Conservation (phyloP, 2,113 vertebrate species). For the Leuciscus idus region DNA sequence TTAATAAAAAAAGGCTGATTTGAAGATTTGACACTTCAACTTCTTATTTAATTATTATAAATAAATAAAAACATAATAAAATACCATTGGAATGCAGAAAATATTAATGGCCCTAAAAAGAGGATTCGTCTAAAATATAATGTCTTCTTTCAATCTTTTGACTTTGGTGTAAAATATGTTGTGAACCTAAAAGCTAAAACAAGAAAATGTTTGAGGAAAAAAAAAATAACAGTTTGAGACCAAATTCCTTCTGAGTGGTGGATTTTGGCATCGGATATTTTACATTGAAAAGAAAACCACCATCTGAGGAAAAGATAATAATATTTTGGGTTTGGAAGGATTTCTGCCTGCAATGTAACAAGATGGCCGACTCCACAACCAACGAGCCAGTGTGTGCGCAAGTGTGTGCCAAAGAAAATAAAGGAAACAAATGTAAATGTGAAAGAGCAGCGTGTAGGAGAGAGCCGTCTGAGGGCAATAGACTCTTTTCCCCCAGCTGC, state of each 20-base stretch:
- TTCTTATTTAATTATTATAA: too few species aligned
- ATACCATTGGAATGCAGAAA: neutral
- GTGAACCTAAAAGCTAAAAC: neutral
- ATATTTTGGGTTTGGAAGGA: neutral
- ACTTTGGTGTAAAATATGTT: neutral
- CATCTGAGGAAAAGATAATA: conserved; percentile 15
- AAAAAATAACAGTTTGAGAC: neutral
- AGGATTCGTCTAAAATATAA: neutral
- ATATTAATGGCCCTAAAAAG: neutral
- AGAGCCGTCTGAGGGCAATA: neutral
- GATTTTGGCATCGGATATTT: neutral
- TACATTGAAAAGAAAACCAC: neutral
- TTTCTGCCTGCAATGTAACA: conserved; percentile 44
- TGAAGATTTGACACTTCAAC: too few species aligned
- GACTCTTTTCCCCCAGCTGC: conserved; percentile 28
- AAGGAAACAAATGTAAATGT: conserved; percentile 13
- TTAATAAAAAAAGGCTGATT: neutral
- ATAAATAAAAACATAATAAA: neutral
- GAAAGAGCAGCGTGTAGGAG: neutral
- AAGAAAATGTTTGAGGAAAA: neutral
- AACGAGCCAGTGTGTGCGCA: conserved; percentile 40
- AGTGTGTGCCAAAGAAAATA: conserved; percentile 9
- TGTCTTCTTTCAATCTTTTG: neutral
- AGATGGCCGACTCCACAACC: conserved; percentile 6
- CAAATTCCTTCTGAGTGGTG: neutral